Evolutionary conservation across 2,113 vertebrate species (phyloP), one percentile per base, ranked within the genome.

Genomic region (Pterocles burchelli): DNA sequence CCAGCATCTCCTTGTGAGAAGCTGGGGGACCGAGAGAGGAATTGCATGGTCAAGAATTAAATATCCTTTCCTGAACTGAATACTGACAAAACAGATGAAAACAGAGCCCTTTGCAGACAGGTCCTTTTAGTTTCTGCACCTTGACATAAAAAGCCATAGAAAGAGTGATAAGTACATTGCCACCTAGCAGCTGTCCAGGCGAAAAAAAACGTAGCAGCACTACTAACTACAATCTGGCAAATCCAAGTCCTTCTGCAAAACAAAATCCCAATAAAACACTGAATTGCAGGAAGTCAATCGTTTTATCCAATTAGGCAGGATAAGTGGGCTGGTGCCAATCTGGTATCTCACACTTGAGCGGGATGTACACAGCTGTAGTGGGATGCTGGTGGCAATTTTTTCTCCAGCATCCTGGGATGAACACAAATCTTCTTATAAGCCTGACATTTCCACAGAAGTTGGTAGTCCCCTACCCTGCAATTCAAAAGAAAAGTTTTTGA

Each of bases 241-340:
- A 63, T 66, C 66, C 81, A 91, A 83, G 76, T 79, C 55, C 72
- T 26, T 52, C 83, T 90, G 65, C 86, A 76, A 79, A 90, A 24
- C 28, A 52, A 88, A 86, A 80, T 77, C 62, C 34, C 58, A 54
- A 71, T 70, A 79, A 77, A 95, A 13, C 72, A 61, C 63, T 58
- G 45, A 72, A 72, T 73, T 82, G 38, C 66, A 82, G 78, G 92
- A 91, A 97, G 73, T 90, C 78, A 90, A 84, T 94, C 66, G 85
- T 97, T 93, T 81, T 67, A 73, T 91, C 80, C 68, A 93, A 71
- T 97, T 93, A 93, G 34, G 36, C 76, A 87, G 86, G 38, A 41
- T 82, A 88, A 96, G 28, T 73, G 52, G 79, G 63, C n/a, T 73
- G 38, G 31, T 96, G 79, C 62, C 94, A 94, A 62, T 72, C 76